Conservation (phyloP, 2,888 invertebrate species). For the Meiosimyza platycephala region DNA sequence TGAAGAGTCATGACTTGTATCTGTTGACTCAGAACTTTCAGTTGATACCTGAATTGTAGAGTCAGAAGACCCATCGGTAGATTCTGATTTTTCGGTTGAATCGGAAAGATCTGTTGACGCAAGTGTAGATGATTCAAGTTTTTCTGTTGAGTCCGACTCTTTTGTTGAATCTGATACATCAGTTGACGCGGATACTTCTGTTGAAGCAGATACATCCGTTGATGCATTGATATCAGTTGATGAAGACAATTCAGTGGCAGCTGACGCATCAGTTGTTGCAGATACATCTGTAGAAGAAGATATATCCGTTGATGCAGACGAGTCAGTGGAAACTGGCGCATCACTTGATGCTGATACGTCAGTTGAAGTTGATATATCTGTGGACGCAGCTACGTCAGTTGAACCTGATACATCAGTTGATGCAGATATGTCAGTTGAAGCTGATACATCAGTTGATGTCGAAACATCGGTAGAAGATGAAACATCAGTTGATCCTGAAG, state of each 20-base stretch:
- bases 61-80: slow-evolving; percentile 7
- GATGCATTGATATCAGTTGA: slow-evolving; percentile 40
- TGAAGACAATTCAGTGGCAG: slow-evolving; percentile 43
- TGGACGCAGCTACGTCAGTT: slow-evolving; percentile 16
- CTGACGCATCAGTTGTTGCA: slow-evolving; percentile 37
- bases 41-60: slow-evolving; percentile 4
- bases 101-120: slow-evolving; percentile 3
- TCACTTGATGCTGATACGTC: slow-evolving; percentile 42
- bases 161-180: not conserved
- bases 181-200: not conserved
- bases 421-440: slow-evolving; percentile 40
- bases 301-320: slow-evolving; percentile 34
- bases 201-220: not conserved
- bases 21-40: slow-evolving; percentile 25
- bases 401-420: slow-evolving; percentile 37
- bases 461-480: slow-evolving; percentile 27
- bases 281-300: slow-evolving; percentile 34
- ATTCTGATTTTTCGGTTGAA: not conserved
- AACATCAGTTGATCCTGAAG: slow-evolving; percentile 30
- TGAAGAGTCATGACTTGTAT: not conserved
- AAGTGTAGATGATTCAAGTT: slow-evolving; percentile 7
- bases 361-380: slow-evolving; percentile 31
- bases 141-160: slow-evolving; percentile 13
- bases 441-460: slow-evolving; percentile 39
- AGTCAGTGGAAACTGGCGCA: not conserved